These are phyloP conservation scores for Taphrorychus bicolor DNA, from an alignment of 2,888 invertebrate genomes.

Conservation along the genomic window DNA sequence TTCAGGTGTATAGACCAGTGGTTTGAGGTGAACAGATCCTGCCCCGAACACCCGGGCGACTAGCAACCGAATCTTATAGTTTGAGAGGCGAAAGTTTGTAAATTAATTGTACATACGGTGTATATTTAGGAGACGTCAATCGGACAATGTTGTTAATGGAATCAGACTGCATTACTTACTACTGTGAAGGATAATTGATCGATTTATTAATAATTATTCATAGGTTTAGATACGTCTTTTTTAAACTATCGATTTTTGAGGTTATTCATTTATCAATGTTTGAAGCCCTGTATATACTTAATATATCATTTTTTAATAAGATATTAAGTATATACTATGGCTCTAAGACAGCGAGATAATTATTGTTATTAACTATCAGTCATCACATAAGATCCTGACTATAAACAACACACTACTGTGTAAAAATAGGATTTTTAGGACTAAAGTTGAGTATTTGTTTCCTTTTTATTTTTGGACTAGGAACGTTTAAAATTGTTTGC, in stretches of 20 bases:
- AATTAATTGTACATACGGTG: slow-evolving; percentile 37
- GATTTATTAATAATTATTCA: background rate
- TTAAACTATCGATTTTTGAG: too few relatives aligned
- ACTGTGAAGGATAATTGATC: too few relatives aligned
- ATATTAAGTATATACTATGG: too few relatives aligned
- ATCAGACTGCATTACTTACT: slow-evolving; percentile 21
- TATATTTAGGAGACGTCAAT: slow-evolving; percentile 19
- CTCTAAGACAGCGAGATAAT: too few relatives aligned
- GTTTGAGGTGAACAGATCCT: slow-evolving; percentile 98
- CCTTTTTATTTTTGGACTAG: background rate
- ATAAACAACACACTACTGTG: background rate
- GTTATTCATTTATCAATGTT: too few relatives aligned
- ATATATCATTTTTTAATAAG: too few relatives aligned
- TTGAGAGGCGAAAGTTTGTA: slow-evolving; percentile 17
- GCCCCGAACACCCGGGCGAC: slow-evolving; percentile 98
- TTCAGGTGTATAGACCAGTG: slow-evolving; percentile 98
- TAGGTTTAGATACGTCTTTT: background rate
- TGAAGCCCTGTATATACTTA: too few relatives aligned
- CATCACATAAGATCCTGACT: background rate
- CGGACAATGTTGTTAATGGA: slow-evolving; percentile 12
- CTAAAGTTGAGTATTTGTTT: background rate
- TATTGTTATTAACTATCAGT: too few relatives aligned
- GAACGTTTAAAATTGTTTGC: too few relatives aligned
- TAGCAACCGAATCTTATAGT: slow-evolving; percentile 60
- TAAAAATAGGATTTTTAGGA: background rate